Percentiles rank a stretch among this genome's conserved stretches.
These are phyloP conservation scores for Larimichthys crocea DNA, from an alignment of 2,113 vertebrate genomes.

Conservation along the genomic window DNA sequence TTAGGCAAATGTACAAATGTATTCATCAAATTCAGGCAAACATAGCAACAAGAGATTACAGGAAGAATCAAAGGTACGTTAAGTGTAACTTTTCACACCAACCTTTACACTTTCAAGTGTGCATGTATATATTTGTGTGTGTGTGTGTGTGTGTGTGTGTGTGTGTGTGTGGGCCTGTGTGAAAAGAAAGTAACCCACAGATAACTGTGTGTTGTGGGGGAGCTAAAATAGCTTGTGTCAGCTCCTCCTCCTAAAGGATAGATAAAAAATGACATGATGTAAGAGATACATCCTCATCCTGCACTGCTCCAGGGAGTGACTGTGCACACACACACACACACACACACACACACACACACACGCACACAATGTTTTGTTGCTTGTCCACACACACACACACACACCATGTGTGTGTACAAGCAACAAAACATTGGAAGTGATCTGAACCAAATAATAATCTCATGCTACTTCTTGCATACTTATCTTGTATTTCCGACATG, in stretches of 20 bases:
- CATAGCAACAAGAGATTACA: background rate
- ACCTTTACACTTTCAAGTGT: background rate
- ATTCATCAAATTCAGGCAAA: background rate
- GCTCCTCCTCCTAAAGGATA: constrained; percentile 12
- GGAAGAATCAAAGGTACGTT: background rate
- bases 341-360: background rate
- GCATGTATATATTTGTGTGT: background rate
- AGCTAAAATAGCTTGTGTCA: constrained; percentile 28
- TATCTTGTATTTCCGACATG: background rate
- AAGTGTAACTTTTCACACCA: background rate
- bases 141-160: background rate
- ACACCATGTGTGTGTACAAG: background rate
- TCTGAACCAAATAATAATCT: background rate
- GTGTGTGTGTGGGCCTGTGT: background rate
- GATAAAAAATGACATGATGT: constrained; percentile 28
- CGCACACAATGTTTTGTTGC: too few relatives aligned
- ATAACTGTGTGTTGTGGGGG: background rate
- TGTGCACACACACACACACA: background rate
- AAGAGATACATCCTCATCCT: constrained; percentile 19
- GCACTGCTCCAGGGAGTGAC: background rate
- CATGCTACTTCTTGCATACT: background rate
- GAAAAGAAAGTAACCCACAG: constrained; percentile 2
- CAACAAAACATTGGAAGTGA: background rate
- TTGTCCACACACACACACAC: too few relatives aligned
- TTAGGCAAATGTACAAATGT: background rate